phyloP scores from a whole-genome alignment of 30 jellyfish, hydroid and myxozoan genomes.

The Catostylus mosaicus region DNA sequence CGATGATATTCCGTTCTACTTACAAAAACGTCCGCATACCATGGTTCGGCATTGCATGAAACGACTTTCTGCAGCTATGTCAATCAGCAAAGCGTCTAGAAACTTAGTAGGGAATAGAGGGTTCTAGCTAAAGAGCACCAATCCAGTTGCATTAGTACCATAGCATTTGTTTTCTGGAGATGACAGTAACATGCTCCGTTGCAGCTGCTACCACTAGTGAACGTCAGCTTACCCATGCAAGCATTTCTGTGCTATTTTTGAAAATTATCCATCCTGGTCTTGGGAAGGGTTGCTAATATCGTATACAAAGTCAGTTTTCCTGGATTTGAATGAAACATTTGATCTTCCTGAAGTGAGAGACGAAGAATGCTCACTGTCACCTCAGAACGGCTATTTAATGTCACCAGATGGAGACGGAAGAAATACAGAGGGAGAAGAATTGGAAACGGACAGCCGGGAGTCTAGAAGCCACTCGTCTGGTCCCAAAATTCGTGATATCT shows the following conservation, averaged over 20 bases:
- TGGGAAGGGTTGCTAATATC: conserved; percentile 12
- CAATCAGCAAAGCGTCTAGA: no score
- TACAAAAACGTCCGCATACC: no score
- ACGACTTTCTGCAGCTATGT: no score
- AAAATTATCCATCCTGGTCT: conserved; percentile 14
- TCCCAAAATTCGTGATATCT: conserved; percentile 25
- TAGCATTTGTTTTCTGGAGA: no score
- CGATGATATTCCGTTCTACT: no score
- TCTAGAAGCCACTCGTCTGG: conserved; percentile 23
- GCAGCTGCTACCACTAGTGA: no score
- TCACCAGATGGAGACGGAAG: conserved; percentile 16
- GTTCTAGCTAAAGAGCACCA: no score
- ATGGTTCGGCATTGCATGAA: no score
- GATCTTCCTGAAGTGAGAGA: conserved; percentile 14
- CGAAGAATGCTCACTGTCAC: conserved; percentile 13
- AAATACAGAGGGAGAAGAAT: conserved; percentile 3
- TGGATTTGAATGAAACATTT: conserved; percentile 6
- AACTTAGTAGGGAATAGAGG: no score
- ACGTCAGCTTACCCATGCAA: no score
- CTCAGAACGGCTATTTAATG: conserved; percentile 3
- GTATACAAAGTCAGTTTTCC: conserved; percentile 13
- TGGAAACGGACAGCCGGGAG: conserved; percentile 19
- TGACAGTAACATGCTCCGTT: no score
- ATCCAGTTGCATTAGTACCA: no score
- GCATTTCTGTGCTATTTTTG: conserved; percentile 18